A percentile compares a stretch with the other conserved stretches of the same genome.
Evolutionary conservation across 2,797 vertebrate genomes (phyloP).

Genomic region (Gallinago stenura): DNA sequence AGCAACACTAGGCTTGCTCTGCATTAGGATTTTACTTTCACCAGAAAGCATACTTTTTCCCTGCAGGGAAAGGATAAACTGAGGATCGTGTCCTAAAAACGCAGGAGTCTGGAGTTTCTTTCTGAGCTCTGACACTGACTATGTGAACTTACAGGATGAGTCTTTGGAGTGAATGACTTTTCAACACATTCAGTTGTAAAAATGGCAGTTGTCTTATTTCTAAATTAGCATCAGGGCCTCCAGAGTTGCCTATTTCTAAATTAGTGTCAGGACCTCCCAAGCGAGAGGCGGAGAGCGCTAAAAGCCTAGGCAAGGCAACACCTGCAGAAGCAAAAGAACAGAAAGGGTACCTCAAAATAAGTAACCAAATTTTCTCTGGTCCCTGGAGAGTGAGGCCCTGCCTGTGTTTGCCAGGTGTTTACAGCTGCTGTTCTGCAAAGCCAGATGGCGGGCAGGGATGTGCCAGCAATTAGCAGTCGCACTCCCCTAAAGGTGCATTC

Average conservation of each 20-base stretch:
- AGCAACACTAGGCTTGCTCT: neutral
- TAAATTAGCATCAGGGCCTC: neutral
- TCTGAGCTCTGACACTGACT: neutral
- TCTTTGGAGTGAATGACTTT: neutral
- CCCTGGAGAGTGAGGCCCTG: neutral
- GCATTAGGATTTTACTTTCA: neutral
- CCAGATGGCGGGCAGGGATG: neutral
- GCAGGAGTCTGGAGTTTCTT: neutral
- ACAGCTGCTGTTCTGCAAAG: conserved; percentile 3
- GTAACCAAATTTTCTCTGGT: neutral
- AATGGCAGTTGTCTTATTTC: neutral
- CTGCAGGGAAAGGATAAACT: neutral
- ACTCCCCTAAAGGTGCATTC: neutral
- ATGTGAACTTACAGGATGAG: neutral
- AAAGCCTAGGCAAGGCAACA: neutral
- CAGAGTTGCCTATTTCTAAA: neutral
- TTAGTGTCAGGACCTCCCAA: neutral
- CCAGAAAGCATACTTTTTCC: neutral
- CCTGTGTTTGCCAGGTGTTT: neutral
- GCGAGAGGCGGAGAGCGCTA: neutral
- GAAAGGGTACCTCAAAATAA: neutral
- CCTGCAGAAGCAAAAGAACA: neutral
- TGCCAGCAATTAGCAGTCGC: neutral
- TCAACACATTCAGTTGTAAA: neutral
- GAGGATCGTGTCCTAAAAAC: neutral